These are phyloP conservation scores for Dynastes maya DNA, from an alignment of 2,888 invertebrate species.

Conservation along the genomic window DNA sequence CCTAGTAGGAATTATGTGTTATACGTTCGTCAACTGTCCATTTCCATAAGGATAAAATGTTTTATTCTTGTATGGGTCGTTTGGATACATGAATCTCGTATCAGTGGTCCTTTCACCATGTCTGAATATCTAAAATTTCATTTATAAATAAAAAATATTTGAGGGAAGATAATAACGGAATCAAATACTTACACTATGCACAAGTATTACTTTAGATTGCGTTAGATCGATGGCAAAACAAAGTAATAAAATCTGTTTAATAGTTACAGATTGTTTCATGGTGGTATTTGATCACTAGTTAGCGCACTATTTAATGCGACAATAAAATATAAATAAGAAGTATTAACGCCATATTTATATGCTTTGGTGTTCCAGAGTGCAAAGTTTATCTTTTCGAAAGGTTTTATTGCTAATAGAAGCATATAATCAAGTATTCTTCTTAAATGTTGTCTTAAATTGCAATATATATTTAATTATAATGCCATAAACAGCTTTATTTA, in stretches of 20 bases:
- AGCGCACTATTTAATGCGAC: neutral
- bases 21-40: conserved; percentile 77
- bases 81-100: conserved; percentile 75
- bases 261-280: neutral
- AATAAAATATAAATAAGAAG: conserved; percentile 5
- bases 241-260: neutral
- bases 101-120: conserved; percentile 84
- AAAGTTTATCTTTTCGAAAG: conserved; percentile 25
- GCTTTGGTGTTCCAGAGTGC: neutral
- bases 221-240: conserved; percentile 14
- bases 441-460: neutral
- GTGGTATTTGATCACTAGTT: neutral
- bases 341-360: conserved; percentile 6
- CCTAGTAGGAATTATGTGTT: too few relatives aligned
- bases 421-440: neutral
- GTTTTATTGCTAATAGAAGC: conserved; percentile 2
- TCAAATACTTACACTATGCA: conserved; percentile 12
- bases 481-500: neutral
- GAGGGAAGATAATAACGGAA: neutral
- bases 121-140: conserved; percentile 74
- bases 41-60: conserved; percentile 80
- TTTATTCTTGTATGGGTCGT: conserved; percentile 76
- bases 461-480: neutral
- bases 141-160: neutral
- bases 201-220: conserved; percentile 23